Conservation (phyloP, 2,888 invertebrate genomes). For the Eremobia ochroleuca region DNA sequence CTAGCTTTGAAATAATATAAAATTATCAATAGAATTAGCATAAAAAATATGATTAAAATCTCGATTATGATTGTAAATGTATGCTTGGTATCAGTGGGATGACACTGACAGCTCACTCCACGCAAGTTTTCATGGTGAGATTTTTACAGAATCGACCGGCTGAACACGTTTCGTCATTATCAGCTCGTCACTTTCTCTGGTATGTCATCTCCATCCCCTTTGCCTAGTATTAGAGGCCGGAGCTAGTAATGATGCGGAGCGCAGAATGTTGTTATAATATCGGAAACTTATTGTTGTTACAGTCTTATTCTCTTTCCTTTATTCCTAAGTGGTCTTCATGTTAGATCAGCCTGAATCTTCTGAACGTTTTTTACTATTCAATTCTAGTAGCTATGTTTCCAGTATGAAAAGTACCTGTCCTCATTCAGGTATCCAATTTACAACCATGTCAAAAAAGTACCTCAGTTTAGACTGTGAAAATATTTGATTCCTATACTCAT, state of each 20-base stretch:
- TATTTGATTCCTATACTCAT: slow-evolving; percentile 22
- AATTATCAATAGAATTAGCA: too few species aligned
- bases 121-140: too few species aligned
- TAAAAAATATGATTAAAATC: too few species aligned
- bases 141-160: too few species aligned
- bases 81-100: too few species aligned
- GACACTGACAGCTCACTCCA: too few species aligned
- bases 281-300: background rate
- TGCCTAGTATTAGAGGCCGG: background rate
- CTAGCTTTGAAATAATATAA: too few species aligned
- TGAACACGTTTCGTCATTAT: background rate
- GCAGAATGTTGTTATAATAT: background rate
- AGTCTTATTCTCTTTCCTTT: too few species aligned
- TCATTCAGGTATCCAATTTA: background rate
- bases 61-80: too few species aligned
- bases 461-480: slow-evolving; percentile 9
- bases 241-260: background rate
- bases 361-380: background rate
- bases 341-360: too few species aligned
- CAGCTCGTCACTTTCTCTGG: background rate
- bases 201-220: background rate
- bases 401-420: background rate
- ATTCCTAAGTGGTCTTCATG: background rate
- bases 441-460: background rate
- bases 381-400: background rate